phyloP scores from a whole-genome alignment of 2,113 vertebrate species.

The Tenebrosternarchus preto region DNA sequence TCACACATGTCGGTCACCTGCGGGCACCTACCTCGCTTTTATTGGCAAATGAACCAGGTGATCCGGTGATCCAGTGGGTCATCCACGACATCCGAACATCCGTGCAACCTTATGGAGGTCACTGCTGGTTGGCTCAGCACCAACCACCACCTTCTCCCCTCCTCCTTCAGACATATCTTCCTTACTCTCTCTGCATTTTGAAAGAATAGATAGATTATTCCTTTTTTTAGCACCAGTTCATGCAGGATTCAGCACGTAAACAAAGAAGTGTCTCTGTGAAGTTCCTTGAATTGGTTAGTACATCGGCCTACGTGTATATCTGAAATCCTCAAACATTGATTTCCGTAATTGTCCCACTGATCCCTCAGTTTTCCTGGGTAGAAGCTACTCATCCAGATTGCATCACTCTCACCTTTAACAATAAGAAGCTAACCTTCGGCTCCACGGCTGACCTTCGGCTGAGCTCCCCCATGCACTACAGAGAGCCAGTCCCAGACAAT shows the following conservation, averaged over 20 bases:
- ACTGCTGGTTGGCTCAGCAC: background rate
- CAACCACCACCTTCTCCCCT: background rate
- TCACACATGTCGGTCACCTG: slow-evolving; percentile 1
- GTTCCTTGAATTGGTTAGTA: no score
- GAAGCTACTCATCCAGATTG: no score
- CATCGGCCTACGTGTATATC: background rate
- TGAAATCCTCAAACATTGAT: background rate
- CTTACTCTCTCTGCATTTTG: no score
- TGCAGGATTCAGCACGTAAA: no score
- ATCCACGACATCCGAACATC: background rate
- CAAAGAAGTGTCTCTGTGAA: no score
- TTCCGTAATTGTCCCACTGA: background rate
- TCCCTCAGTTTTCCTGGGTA: background rate
- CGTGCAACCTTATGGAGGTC: background rate
- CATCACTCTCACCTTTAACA: background rate
- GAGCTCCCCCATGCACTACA: background rate
- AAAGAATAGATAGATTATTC: no score
- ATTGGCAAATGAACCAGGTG: slow-evolving; percentile 43
- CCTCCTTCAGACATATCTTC: no score
- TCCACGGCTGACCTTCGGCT: background rate
- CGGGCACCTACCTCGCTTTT: background rate
- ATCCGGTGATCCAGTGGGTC: background rate
- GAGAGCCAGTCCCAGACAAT: background rate
- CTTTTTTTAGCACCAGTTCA: no score
- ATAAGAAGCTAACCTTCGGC: background rate